These are phyloP conservation scores for Holacanthus passer DNA, from an alignment of 2,113 vertebrate species.

Conservation along the genomic window DNA sequence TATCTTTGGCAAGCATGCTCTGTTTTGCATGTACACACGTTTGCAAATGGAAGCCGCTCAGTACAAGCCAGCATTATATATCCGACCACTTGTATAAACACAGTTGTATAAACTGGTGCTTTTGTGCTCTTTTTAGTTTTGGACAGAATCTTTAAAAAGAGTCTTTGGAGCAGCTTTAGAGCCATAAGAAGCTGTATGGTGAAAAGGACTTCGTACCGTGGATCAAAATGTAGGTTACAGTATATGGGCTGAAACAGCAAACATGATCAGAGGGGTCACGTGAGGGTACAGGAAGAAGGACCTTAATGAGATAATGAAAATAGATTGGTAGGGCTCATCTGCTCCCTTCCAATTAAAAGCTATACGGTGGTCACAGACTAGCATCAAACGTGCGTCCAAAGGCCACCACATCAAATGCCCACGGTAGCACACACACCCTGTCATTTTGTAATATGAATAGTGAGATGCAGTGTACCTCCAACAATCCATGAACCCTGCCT, in stretches of 20 bases:
- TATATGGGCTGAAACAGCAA: slow-evolving; percentile 5
- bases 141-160: neutral
- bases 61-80: slow-evolving; percentile 12
- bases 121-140: slow-evolving; percentile 6
- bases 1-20: no score
- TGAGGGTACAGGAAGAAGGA: slow-evolving; percentile 5
- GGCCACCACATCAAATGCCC: slow-evolving; percentile 56
- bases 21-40: slow-evolving; percentile 16
- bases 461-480: slow-evolving; percentile 55
- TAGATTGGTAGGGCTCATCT: neutral
- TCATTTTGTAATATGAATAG: slow-evolving; percentile 68
- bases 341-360: slow-evolving; percentile 32
- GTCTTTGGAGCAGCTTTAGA: slow-evolving; percentile 6
- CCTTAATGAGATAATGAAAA: slow-evolving; percentile 6
- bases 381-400: slow-evolving; percentile 44
- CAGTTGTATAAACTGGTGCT: slow-evolving; percentile 13
- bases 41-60: slow-evolving; percentile 7
- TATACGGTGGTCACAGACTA: slow-evolving; percentile 21
- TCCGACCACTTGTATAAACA: neutral
- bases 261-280: neutral
- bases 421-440: slow-evolving; percentile 49
- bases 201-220: neutral
- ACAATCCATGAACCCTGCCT: slow-evolving; percentile 25
- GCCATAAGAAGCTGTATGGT: neutral
- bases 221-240: neutral